Evolutionary conservation across 2,113 vertebrate species (phyloP), one percentile per base, ranked within the genome.

Genomic region (Callipepla californica): DNA sequence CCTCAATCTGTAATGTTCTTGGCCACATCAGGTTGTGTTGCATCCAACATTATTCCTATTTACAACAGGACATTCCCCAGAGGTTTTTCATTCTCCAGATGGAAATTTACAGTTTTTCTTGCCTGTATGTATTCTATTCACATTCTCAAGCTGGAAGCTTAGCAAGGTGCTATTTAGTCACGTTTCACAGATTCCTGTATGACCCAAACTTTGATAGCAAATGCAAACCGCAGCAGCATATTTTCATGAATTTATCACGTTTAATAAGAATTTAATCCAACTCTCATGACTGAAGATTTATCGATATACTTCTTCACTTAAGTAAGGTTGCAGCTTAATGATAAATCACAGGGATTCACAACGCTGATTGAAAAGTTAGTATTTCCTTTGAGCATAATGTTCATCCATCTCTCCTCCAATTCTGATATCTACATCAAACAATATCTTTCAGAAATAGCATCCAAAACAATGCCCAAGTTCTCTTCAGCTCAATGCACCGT

Each of bases 221-320:
- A 82, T 91, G 91, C 72, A 93, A 95, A 96, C 86, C 90, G 93
- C 84, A 75, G 73, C 34, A 61, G 80, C 75, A 17, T 80, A 61
- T 48, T 93, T 94, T 85, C 80, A 87, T 69, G 74, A 94, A 97
- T 94, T 93, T 95, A 96, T 74, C 95, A 55, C 67, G 91, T 93
- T 97, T 97, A 96, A 95, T 95, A 85, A 93, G 81, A 95, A 58
- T 32, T n/a, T n/a, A 82, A 94, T 59, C 62, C 92, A 86, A 94
- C 91, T 96, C 89, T 81, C 50, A 59, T 13, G 17, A 90, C 94
- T 94, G 45, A 85, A 96, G 90, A 96, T 94, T 97, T 92, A 93
- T 91, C 73, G 70, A 26, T 15, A 58, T 62, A 85, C 36, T 96
- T 90, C 44, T 93, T 87, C 86, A 94, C 63, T 95, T 82, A 77